Evolutionary conservation across 2,113 vertebrate species (phyloP), one percentile per base, ranked within the genome.

Genomic region (Epinephelus cyanopodus): DNA sequence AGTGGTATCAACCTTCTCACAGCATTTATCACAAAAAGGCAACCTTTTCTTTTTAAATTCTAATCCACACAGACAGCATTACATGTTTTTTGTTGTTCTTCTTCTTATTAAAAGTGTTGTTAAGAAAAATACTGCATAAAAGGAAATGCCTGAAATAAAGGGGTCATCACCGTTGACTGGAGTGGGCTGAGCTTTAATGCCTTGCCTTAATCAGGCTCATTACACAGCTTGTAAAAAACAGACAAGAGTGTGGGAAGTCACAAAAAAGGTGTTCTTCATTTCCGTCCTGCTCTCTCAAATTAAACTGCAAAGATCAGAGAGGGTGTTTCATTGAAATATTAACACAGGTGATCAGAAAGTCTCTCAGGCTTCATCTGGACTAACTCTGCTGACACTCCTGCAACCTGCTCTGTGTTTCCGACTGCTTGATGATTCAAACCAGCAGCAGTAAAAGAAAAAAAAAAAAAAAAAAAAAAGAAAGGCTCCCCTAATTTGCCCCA

Each of bases 211-310:
- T 86, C 75, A 85, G 74, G 48, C 66, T 92, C 60, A 85, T 86
- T 74, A 67, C 72, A 79, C 80, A 83, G 82, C 84, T 88, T 81
- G 86, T 93, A 88, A 93, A 92, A 91, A 79, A 67, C 62, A 78
- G 81, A 92, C 81, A 89, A 73, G 82, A 82, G 86, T 90, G 92
- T 70, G 70, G 75, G 90, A 90, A 89, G 84, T 90, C 81, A 72
- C 33, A 84, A 86, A 91, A 92, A 90, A 91, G 83, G 90, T 94
- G 88, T 92, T 88, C 84, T 87, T 88, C 84, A 63, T 92, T 92
- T 92, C 87, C 85, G 71, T 14, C 73, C 77, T 57, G 78, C 48
- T 74, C 69, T 66, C 74, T 61, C 67, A 90, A 89, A 88, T 92
- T 17, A 92, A 87, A 82, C 17, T 7, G 81, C 72, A 80, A 82